A percentile compares a stretch with the other conserved stretches of the same genome.
phyloP scores from a whole-genome alignment of 1,140 invertebrate species.

The Tetragonula clypearis region DNA sequence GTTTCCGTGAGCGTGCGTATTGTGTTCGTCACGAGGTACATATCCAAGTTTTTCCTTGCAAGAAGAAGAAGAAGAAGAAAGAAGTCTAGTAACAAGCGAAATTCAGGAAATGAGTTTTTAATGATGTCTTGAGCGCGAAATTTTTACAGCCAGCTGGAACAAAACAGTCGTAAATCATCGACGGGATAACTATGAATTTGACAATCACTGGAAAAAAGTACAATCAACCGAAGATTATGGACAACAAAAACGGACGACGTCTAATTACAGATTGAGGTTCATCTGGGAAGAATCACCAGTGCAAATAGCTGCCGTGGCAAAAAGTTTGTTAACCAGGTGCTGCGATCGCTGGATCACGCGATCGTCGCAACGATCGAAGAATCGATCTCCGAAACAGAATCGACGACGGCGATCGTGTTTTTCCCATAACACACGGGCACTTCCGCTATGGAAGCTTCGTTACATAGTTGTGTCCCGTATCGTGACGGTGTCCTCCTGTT shows the following conservation, averaged over 20 bases:
- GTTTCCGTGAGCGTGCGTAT: too few species aligned
- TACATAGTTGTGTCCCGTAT: neutral
- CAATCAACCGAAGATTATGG: conserved; percentile 52
- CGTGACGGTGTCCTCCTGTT: neutral
- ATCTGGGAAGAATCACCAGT: neutral
- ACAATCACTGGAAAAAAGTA: neutral
- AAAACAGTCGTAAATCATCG: neutral
- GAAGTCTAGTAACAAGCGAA: neutral
- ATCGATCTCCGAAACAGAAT: conserved; percentile 61
- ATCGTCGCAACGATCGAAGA: conserved; percentile 62
- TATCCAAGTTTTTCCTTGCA: too few species aligned
- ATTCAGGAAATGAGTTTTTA: neutral
- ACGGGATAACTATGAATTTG: neutral
- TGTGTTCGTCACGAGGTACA: too few species aligned
- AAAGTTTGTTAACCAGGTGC: neutral
- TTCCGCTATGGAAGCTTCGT: conserved; percentile 16
- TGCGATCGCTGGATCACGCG: conserved; percentile 63
- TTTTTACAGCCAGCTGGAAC: neutral
- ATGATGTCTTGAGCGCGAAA: neutral
- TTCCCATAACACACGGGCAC: conserved; percentile 3
- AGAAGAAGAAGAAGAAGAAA: neutral
- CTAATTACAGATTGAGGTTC: neutral
- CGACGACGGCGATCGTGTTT: conserved; percentile 61
- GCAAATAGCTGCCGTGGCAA: neutral
- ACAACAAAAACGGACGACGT: conserved; percentile 58